phyloP scores from a whole-genome alignment of 2,113 vertebrate species.

The Nibea coibor region DNA sequence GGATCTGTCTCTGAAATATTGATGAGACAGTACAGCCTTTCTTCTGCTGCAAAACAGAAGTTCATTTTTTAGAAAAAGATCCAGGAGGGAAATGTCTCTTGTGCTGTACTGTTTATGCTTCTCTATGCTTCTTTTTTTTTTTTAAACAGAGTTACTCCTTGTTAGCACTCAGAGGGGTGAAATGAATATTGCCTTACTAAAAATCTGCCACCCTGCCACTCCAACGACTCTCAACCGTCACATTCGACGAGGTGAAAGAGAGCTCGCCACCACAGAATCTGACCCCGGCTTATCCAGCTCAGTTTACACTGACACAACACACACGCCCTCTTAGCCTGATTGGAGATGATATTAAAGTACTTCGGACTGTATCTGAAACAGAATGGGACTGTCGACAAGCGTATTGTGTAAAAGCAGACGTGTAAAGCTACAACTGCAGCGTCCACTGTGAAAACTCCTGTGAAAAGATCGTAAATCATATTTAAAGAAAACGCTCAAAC shows the following conservation, averaged over 20 bases:
- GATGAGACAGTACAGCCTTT: conserved; percentile 56
- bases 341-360: neutral
- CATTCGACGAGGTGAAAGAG: conserved; percentile 26
- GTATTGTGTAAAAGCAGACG: neutral
- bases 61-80: conserved; percentile 22
- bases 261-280: conserved; percentile 35
- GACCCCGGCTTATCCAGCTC: conserved; percentile 49
- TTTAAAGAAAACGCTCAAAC: conserved; percentile 41
- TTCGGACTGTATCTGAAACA: conserved; percentile 33
- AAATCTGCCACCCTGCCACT: conserved; percentile 13
- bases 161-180: conserved; percentile 24
- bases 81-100: conserved; percentile 22
- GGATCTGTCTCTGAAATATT: conserved; percentile 77
- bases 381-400: conserved; percentile 19
- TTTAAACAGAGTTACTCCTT: neutral
- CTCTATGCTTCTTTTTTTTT: conserved; percentile 9
- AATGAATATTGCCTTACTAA: conserved; percentile 50
- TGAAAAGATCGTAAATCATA: conserved; percentile 34
- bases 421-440: conserved; percentile 22
- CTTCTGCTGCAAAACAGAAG: conserved; percentile 41
- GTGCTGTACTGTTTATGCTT: conserved; percentile 19
- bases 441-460: conserved; percentile 59
- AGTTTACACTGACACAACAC: conserved; percentile 42
- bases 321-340: conserved; percentile 16
- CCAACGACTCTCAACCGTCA: conserved; percentile 16